Evolutionary conservation across 2,113 vertebrate genomes (phyloP).

Genomic region (Mormyrus iriodes): DNA sequence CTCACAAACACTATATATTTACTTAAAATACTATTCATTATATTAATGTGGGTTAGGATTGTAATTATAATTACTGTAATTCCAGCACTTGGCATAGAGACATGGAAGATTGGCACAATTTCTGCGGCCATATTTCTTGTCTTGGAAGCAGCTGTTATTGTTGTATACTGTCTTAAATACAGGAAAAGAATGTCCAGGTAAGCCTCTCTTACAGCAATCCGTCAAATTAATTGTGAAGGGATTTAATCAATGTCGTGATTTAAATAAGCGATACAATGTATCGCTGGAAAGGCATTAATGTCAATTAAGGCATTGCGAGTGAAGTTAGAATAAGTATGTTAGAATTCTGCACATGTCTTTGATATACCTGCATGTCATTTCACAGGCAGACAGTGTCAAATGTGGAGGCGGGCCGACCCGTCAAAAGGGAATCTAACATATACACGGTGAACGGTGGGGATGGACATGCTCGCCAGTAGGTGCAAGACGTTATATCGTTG

Average conservation of each 20-base stretch:
- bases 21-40: background rate
- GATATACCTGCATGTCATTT: background rate
- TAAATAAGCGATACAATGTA: background rate
- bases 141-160: conserved; percentile 53
- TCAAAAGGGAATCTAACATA: conserved; percentile 40
- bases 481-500: background rate
- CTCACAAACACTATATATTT: background rate
- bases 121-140: conserved; percentile 52
- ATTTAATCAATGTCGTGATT: background rate
- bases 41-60: background rate
- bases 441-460: conserved; percentile 47
- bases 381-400: conserved; percentile 38
- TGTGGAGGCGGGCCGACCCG: conserved; percentile 27
- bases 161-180: conserved; percentile 56
- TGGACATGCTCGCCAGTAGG: conserved; percentile 53
- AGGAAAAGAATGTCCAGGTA: conserved; percentile 50
- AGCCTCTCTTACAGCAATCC: background rate
- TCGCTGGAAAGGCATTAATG: background rate
- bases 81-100: conserved; percentile 41
- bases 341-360: background rate
- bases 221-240: background rate
- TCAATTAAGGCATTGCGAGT: background rate
- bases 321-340: no score
- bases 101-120: conserved; percentile 63
- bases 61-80: conserved; percentile 15